Evolutionary conservation across 1,140 invertebrate species (phyloP).

Genomic region (Babylonia areolata): DNA sequence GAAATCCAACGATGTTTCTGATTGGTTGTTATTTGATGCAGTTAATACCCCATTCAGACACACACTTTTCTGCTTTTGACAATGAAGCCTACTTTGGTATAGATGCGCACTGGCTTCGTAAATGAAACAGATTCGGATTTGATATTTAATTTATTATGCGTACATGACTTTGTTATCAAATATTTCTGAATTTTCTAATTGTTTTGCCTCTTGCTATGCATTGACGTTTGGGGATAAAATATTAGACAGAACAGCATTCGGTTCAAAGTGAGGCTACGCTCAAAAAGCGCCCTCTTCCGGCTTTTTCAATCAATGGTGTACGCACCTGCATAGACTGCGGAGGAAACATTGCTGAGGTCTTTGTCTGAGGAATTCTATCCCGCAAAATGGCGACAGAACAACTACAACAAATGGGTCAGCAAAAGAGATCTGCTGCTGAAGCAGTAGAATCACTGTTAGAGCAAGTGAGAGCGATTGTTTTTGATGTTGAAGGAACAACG

Average conservation of each 20-base stretch:
- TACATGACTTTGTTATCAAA: neutral
- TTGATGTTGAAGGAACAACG: constrained; percentile 90
- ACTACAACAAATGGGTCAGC: constrained; percentile 12
- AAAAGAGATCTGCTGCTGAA: constrained; percentile 70
- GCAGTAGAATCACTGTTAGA: constrained; percentile 66
- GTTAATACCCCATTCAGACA: constrained; percentile 32
- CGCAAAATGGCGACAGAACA: neutral
- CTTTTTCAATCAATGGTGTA: constrained; percentile 48
- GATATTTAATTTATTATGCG: neutral
- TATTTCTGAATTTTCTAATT: neutral
- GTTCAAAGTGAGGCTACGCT: constrained; percentile 22
- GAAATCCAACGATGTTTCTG: constrained; percentile 48
- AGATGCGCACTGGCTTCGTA: too few species aligned
- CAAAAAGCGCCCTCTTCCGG: constrained; percentile 55
- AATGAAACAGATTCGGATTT: neutral
- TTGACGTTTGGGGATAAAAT: neutral
- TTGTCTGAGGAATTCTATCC: neutral
- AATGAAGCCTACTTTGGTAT: neutral
- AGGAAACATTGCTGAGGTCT: neutral
- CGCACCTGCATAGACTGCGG: constrained; percentile 53
- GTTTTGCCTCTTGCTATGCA: neutral
- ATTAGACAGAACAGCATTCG: constrained; percentile 12
- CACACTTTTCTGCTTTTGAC: constrained; percentile 41
- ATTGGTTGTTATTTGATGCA: constrained; percentile 51
- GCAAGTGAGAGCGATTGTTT: constrained; percentile 77